These are phyloP conservation scores for Diarsia brunnea DNA, from an alignment of 2,888 invertebrate species.

Conservation along the genomic window DNA sequence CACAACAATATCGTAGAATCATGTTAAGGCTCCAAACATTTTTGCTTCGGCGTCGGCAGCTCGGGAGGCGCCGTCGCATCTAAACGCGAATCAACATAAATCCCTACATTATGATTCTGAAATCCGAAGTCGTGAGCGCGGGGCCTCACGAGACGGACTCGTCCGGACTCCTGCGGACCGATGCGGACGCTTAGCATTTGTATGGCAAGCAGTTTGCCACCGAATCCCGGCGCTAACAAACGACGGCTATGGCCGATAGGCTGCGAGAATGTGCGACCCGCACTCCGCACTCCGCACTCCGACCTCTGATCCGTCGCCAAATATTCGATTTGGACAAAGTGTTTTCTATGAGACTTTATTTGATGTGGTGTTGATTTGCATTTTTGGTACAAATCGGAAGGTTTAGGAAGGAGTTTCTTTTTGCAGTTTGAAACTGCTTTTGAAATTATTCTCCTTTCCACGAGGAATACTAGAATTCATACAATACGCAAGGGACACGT, in stretches of 20 bases:
- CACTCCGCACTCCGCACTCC: slow-evolving; percentile 58
- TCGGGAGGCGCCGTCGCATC: slow-evolving; percentile 43
- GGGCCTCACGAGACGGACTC: slow-evolving; percentile 66
- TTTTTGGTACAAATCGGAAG: slow-evolving; percentile 49
- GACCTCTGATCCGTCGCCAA: slow-evolving; percentile 60
- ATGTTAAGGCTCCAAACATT: slow-evolving; percentile 54
- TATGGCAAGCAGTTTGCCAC: slow-evolving; percentile 72
- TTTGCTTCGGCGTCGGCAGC: slow-evolving; percentile 30
- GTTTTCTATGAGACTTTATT: slow-evolving; percentile 67
- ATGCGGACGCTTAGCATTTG: slow-evolving; percentile 73
- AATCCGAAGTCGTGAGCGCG: slow-evolving; percentile 50
- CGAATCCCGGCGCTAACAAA: slow-evolving; percentile 66
- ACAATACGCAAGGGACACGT: neutral
- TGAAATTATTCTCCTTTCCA: neutral
- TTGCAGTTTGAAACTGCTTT: slow-evolving; percentile 6
- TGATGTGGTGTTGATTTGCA: slow-evolving; percentile 64
- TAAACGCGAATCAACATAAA: slow-evolving; percentile 72
- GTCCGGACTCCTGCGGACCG: slow-evolving; percentile 50
- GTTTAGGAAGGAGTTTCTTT: slow-evolving; percentile 10
- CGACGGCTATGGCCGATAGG: slow-evolving; percentile 67
- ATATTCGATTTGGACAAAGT: slow-evolving; percentile 68
- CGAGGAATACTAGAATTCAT: neutral
- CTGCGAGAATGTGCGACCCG: slow-evolving; percentile 64
- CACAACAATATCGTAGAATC: slow-evolving; percentile 58
- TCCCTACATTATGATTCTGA: slow-evolving; percentile 65